Evolutionary conservation across 92 coral and sea anemone species (phyloP).

Genomic region (Siderastrea radians): DNA sequence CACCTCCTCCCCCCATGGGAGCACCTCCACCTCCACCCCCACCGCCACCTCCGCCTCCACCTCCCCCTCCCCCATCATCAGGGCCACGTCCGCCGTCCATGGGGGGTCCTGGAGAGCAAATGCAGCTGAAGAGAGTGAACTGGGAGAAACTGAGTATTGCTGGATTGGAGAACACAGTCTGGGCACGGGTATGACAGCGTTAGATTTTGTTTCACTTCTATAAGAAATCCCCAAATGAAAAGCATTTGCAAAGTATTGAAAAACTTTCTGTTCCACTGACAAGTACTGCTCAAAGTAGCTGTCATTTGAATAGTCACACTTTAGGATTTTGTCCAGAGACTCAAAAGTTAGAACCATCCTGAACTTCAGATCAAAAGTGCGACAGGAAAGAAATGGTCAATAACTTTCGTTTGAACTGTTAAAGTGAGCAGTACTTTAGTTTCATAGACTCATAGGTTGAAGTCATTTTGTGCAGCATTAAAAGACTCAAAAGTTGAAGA

Average conservation of each 20-base stretch:
- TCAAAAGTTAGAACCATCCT: background rate
- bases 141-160: constrained; percentile 99
- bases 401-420: too few species aligned
- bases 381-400: too few species aligned
- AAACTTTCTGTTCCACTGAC: too few species aligned
- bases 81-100: constrained; percentile 73
- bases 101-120: constrained; percentile 64
- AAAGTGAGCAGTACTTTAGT: too few species aligned
- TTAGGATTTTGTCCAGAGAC: too few species aligned
- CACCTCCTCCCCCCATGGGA: constrained; percentile 76
- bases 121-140: constrained; percentile 96
- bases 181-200: constrained; percentile 88
- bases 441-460: too few species aligned
- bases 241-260: too few species aligned
- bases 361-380: too few species aligned
- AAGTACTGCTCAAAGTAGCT: too few species aligned
- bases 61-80: constrained; percentile 73
- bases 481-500: too few species aligned
- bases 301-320: too few species aligned
- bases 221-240: background rate
- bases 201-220: background rate
- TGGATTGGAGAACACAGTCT: constrained; percentile 96
- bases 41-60: constrained; percentile 78
- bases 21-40: constrained; percentile 70
- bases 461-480: too few species aligned